Evolutionary conservation across 2,888 invertebrate species (phyloP).

Genomic region (Theretra japonica): DNA sequence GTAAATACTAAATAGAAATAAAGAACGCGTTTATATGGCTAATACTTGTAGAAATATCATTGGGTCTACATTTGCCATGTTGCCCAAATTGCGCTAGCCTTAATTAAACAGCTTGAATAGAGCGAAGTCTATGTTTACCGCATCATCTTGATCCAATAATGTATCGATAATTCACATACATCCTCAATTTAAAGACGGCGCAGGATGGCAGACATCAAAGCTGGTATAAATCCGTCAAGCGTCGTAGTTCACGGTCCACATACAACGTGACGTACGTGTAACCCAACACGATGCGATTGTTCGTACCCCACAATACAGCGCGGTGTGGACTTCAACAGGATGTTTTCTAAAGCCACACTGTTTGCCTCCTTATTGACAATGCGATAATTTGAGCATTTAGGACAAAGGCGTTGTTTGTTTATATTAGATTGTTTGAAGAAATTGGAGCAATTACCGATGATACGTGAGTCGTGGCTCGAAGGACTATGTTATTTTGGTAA

Average conservation of each 20-base stretch:
- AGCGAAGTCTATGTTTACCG: too few species aligned
- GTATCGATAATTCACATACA: neutral
- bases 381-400: conserved; percentile 24
- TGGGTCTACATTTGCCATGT: too few species aligned
- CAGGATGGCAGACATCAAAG: conserved; percentile 36
- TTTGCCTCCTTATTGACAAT: conserved; percentile 11
- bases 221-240: conserved; percentile 40
- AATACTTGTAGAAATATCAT: too few species aligned
- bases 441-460: conserved; percentile 4
- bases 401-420: conserved; percentile 2
- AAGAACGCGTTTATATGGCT: too few species aligned
- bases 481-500: too few species aligned
- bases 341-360: conserved; percentile 15
- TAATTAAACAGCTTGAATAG: too few species aligned
- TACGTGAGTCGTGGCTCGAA: too few species aligned
- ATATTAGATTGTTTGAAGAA: conserved; percentile 12
- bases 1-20: too few species aligned
- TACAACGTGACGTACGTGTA: conserved; percentile 49
- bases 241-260: conserved; percentile 51
- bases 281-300: conserved; percentile 47
- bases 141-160: too few species aligned
- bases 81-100: too few species aligned
- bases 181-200: conserved; percentile 13
- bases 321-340: conserved; percentile 29
- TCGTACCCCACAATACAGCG: conserved; percentile 36